These are phyloP conservation scores for Podargus strigoides DNA, from an alignment of 2,797 vertebrate species.

Conservation along the genomic window DNA sequence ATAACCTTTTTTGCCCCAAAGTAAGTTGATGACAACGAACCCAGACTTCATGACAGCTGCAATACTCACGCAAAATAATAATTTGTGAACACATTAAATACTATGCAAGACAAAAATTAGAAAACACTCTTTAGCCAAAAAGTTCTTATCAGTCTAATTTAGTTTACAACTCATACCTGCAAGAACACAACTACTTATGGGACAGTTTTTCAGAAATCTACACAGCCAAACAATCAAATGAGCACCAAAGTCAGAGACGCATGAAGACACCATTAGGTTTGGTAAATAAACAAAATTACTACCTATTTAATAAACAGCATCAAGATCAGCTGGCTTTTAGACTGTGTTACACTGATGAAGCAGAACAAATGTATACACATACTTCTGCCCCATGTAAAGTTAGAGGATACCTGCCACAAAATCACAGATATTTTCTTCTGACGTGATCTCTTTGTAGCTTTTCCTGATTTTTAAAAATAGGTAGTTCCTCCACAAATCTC, in stretches of 20 bases:
- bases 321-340: background rate
- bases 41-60: background rate
- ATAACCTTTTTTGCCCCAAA: background rate
- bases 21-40: background rate
- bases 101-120: rapidly evolving
- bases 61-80: background rate
- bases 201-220: background rate
- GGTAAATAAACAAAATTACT: background rate
- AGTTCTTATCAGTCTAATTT: background rate
- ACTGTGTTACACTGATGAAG: background rate
- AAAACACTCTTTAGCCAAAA: background rate
- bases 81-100: background rate
- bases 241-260: background rate
- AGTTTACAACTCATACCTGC: background rate
- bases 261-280: background rate
- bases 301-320: background rate
- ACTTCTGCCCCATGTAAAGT: background rate
- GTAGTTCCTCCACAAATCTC: background rate
- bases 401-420: background rate
- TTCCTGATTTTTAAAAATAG: background rate
- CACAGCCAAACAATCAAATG: background rate
- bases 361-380: background rate
- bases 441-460: background rate
- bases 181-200: background rate
- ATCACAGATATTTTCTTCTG: background rate